Evolutionary conservation across 2,797 vertebrate species (phyloP).

Genomic region (Valencia hispanica): DNA sequence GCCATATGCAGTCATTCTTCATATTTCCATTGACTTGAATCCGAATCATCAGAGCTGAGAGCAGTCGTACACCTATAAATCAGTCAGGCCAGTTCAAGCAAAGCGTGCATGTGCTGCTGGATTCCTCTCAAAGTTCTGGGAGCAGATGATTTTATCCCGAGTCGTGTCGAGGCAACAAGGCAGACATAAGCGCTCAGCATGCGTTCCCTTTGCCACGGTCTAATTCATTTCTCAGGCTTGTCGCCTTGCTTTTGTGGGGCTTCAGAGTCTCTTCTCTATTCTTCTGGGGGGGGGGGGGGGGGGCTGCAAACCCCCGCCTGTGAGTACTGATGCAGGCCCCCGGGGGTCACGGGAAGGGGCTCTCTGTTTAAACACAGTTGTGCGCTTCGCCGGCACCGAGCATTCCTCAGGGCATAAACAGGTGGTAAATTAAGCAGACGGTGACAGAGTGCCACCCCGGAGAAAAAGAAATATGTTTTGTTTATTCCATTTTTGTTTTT

Average conservation of each 20-base stretch:
- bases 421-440: constrained; percentile 79
- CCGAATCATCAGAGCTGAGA: constrained; percentile 51
- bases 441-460: constrained; percentile 76
- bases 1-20: constrained; percentile 50
- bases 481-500: constrained; percentile 81
- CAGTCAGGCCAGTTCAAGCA: constrained; percentile 33
- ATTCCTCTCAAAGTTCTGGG: constrained; percentile 42
- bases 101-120: constrained; percentile 43
- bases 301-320: constrained; percentile 59
- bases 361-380: constrained; percentile 81
- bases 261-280: constrained; percentile 62
- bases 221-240: constrained; percentile 79
- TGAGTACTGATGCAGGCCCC: constrained; percentile 61
- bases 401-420: constrained; percentile 77
- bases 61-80: constrained; percentile 42
- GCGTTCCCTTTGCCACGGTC: constrained; percentile 44
- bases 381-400: constrained; percentile 60
- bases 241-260: constrained; percentile 65
- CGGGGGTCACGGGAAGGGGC: constrained; percentile 80
- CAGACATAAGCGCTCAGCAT: constrained; percentile 56
- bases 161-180: constrained; percentile 23
- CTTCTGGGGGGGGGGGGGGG: constrained; percentile 27
- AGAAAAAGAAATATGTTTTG: constrained; percentile 81
- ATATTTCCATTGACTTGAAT: constrained; percentile 61
- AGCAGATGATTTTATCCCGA: constrained; percentile 52